Evolutionary conservation across 2,797 vertebrate species (phyloP).

Genomic region (Dermochelys coriacea): DNA sequence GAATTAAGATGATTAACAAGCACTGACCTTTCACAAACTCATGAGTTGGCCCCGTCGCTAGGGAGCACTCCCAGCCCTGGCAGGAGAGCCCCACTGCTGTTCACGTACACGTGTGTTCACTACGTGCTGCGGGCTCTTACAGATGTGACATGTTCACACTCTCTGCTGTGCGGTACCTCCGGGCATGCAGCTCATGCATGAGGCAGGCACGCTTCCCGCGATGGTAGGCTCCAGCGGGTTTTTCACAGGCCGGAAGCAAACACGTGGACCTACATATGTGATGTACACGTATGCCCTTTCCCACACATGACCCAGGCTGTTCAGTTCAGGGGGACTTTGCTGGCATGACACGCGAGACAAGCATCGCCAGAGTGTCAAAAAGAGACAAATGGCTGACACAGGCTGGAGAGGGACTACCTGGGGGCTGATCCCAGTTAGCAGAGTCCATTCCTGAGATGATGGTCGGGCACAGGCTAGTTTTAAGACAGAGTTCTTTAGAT

Average conservation of each 20-base stretch:
- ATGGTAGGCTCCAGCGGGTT: background rate
- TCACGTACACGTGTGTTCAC: background rate
- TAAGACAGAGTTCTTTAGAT: too few relatives aligned
- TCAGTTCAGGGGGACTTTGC: background rate
- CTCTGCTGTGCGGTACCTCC: background rate
- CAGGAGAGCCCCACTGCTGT: background rate
- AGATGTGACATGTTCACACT: background rate
- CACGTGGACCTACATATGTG: background rate
- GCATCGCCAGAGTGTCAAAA: too few relatives aligned
- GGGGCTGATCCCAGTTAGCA: too few relatives aligned
- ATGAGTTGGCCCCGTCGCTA: background rate
- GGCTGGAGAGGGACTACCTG: too few relatives aligned
- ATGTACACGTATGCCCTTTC: background rate
- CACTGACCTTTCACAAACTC: constrained; percentile 58
- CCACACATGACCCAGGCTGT: background rate
- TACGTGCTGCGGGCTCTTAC: rapidly evolving
- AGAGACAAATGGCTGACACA: too few relatives aligned
- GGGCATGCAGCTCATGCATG: rapidly evolving
- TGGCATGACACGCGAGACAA: background rate
- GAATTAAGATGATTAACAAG: constrained; percentile 57
- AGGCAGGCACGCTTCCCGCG: background rate
- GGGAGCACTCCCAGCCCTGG: background rate
- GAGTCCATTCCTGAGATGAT: too few relatives aligned
- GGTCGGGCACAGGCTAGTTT: too few relatives aligned
- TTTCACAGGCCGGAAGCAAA: background rate